These are phyloP conservation scores for Calycopis cecrops DNA, from an alignment of 1,140 invertebrate genomes.

Conservation along the genomic window DNA sequence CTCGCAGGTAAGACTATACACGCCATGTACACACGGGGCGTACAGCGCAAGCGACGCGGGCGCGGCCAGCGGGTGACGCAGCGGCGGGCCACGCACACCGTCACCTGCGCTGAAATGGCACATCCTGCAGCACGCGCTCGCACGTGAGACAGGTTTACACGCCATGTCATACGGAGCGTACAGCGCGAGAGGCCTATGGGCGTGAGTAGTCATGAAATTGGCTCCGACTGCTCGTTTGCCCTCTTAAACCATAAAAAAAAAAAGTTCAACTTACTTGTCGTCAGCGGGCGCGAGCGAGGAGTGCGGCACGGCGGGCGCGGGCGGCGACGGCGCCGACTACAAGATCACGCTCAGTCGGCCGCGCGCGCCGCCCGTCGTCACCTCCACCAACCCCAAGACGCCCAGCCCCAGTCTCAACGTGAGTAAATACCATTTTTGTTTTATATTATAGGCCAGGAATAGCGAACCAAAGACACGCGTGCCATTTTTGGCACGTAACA, in stretches of 20 bases:
- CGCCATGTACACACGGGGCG: too few species aligned
- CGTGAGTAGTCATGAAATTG: too few species aligned
- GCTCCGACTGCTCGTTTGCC: too few species aligned
- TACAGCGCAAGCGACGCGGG: slow-evolving; percentile 23
- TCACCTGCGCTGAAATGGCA: slow-evolving; percentile 84
- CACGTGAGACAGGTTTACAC: too few species aligned
- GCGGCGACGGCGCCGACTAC: slow-evolving; percentile 41
- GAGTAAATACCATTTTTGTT: too few species aligned
- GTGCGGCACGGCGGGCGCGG: slow-evolving; percentile 19
- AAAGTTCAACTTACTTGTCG: too few species aligned
- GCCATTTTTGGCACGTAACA: too few species aligned
- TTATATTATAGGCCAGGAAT: too few species aligned
- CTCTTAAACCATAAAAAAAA: too few species aligned
- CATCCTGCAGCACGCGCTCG: slow-evolving; percentile 77
- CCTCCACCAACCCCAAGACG: slow-evolving; percentile 88
- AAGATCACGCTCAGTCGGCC: slow-evolving; percentile 68
- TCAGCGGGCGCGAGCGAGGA: slow-evolving; percentile 11
- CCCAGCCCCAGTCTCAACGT: slow-evolving; percentile 82
- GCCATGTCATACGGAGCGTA: too few species aligned
- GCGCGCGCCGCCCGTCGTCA: slow-evolving; percentile 75
- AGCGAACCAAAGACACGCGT: too few species aligned
- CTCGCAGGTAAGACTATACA: slow-evolving; percentile 41
- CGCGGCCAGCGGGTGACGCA: slow-evolving; percentile 29
- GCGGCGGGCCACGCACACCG: slow-evolving; percentile 41
- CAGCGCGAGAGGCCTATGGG: too few species aligned